Evolutionary conservation across 1,140 invertebrate genomes (phyloP).

Genomic region (Drosophila pandora): DNA sequence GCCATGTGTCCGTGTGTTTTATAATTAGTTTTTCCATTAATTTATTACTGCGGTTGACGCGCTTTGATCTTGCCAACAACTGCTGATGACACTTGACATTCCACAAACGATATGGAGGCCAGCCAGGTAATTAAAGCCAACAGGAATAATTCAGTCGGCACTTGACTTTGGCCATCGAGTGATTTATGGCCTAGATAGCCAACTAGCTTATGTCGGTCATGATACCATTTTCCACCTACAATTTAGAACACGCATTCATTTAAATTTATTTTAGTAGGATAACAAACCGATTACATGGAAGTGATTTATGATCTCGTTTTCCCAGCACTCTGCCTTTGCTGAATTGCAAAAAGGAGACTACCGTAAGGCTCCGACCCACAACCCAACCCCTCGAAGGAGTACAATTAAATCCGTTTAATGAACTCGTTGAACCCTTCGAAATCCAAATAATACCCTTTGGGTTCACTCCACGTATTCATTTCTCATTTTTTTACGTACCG

Average conservation of each 20-base stretch:
- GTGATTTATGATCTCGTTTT: constrained; percentile 1
- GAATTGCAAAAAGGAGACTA: constrained; percentile 32
- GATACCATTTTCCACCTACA: background rate
- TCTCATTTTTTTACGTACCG: constrained; percentile 17
- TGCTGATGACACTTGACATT: constrained; percentile 39
- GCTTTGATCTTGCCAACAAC: constrained; percentile 32
- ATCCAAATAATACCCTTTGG: constrained; percentile 65
- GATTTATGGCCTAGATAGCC: background rate
- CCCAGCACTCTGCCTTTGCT: background rate
- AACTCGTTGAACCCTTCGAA: constrained; percentile 70
- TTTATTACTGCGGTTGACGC: constrained; percentile 31
- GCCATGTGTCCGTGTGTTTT: constrained; percentile 23
- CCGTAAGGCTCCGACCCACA: constrained; percentile 13
- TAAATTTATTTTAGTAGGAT: background rate
- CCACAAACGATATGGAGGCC: constrained; percentile 3
- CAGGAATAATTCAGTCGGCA: background rate
- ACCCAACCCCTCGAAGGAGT: constrained; percentile 26
- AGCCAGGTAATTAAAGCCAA: constrained; percentile 10
- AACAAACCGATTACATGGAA: background rate
- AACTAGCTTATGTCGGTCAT: background rate
- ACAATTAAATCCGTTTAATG: constrained; percentile 79
- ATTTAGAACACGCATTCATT: background rate
- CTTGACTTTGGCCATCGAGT: background rate
- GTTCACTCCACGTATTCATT: constrained; percentile 24
- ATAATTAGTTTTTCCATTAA: constrained; percentile 50